Conservation (phyloP, 1,140 invertebrate species). For the Tetraneura akinire region DNA sequence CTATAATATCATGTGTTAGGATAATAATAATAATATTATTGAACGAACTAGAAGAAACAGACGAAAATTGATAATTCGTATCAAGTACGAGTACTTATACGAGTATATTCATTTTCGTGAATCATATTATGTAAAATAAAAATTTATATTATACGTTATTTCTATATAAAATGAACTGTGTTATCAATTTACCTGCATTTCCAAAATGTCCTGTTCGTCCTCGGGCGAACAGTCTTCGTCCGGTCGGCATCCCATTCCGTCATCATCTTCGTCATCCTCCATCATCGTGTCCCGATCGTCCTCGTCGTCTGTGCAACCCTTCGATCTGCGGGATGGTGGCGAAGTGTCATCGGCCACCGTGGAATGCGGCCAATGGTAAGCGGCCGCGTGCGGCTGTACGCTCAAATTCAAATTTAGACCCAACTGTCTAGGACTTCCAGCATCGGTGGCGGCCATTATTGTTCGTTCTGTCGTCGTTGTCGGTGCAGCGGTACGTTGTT, state of each 20-base stretch:
- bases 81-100: no score
- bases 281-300: not conserved
- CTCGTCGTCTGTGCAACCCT: conserved; percentile 4
- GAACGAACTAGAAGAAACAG: no score
- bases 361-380: conserved; percentile 38
- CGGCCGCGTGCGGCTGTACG: conserved; percentile 18
- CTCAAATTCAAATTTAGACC: conserved; percentile 33
- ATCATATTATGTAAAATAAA: no score
- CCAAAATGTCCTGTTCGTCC: conserved; percentile 37
- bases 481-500: not conserved
- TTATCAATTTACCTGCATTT: conserved; percentile 48
- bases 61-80: no score
- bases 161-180: no score
- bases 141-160: no score
- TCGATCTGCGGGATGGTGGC: not conserved
- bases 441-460: conserved; percentile 43
- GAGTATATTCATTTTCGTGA: no score
- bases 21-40: no score
- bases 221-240: conserved; percentile 37
- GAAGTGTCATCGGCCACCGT: conserved; percentile 29
- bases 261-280: not conserved
- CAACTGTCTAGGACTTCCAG: conserved; percentile 21
- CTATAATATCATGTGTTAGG: no score
- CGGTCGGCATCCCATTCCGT: not conserved
- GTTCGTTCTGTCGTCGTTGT: not conserved